These are phyloP conservation scores for Rapana venosa DNA, from an alignment of 2,888 invertebrate species.

Conservation along the genomic window DNA sequence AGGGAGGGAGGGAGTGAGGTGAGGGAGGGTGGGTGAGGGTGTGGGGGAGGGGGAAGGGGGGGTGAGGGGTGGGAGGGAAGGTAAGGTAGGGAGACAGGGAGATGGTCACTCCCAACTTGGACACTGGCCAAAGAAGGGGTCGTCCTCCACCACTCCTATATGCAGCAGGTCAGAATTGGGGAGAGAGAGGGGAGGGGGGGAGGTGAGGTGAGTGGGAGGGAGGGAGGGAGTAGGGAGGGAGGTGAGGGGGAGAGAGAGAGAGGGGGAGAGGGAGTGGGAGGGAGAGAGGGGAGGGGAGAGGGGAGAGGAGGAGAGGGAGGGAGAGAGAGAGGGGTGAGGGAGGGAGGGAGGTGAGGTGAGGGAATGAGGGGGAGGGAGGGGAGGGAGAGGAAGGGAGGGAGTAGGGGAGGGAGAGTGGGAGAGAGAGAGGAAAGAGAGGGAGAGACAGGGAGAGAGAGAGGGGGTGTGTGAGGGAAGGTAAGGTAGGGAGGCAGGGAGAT, in stretches of 20 bases:
- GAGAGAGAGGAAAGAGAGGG: neutral
- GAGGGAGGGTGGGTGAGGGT: neutral
- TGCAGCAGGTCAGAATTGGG: constrained; percentile 71
- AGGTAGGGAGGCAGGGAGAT: neutral
- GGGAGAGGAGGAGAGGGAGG: too few relatives aligned
- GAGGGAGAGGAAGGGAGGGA: neutral
- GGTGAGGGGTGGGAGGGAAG: neutral
- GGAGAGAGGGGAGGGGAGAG: too few relatives aligned
- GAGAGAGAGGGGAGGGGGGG: neutral
- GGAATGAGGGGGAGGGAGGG: neutral
- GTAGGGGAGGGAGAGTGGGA: neutral
- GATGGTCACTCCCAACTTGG: constrained; percentile 69
- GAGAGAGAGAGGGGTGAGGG: too few relatives aligned
- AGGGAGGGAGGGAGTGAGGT: neutral
- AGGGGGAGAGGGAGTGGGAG: too few relatives aligned
- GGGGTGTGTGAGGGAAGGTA: too few relatives aligned
- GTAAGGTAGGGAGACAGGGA: neutral
- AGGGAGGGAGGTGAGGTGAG: neutral
- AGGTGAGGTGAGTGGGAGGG: too few relatives aligned
- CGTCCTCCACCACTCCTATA: constrained; percentile 76
- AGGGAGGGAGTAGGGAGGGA: too few relatives aligned
- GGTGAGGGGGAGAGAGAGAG: too few relatives aligned
- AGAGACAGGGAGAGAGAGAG: neutral
- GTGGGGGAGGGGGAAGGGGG: neutral
- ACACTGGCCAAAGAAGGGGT: constrained; percentile 74